Conservation (phyloP, 2,113 vertebrate species). For the Indri indri region DNA sequence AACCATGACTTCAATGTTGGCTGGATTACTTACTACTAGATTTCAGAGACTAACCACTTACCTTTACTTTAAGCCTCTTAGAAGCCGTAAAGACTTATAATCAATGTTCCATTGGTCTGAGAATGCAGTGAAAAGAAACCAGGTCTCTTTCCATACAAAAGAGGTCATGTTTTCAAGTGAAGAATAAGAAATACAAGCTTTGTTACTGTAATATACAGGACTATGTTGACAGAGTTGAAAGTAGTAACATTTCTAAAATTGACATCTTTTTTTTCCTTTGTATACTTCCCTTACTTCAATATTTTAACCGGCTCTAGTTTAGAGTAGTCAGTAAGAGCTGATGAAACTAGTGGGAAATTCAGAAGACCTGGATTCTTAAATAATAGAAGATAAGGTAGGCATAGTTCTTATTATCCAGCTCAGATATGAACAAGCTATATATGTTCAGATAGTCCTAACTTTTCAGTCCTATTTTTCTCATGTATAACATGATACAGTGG, state of each 20-base stretch:
- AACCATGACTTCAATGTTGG: not conserved
- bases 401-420: not conserved
- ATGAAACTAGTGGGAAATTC: not conserved
- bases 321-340: not conserved
- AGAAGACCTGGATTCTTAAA: not conserved
- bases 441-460: not conserved
- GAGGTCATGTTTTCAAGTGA: not conserved
- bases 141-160: not conserved
- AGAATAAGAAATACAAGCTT: not conserved
- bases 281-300: not conserved
- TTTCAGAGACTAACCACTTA: not conserved
- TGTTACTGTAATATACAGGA: not conserved
- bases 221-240: not conserved
- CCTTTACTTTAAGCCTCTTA: not conserved
- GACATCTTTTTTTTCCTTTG: not conserved
- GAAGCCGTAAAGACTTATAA: not conserved
- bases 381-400: not conserved
- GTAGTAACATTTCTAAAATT: not conserved
- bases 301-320: not conserved
- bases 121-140: conserved; percentile 19
- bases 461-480: conserved; percentile 6
- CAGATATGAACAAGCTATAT: not conserved
- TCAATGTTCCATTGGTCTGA: not conserved
- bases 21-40: not conserved
- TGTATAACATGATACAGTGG: not conserved